These are phyloP conservation scores for Pyrocephalus nanus DNA, from an alignment of 2,797 vertebrate genomes.

Conservation along the genomic window DNA sequence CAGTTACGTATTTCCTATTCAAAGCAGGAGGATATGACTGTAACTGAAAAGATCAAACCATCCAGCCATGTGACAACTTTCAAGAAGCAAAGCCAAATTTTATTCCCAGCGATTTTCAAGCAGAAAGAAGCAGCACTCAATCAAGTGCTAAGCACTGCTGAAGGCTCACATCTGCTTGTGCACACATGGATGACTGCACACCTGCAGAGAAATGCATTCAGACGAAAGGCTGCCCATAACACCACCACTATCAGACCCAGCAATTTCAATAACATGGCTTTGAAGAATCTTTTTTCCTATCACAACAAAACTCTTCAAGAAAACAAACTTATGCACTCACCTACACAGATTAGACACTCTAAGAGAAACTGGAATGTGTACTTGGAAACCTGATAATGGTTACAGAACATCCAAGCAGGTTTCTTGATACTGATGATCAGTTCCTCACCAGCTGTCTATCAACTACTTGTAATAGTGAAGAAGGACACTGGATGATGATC, in stretches of 20 bases:
- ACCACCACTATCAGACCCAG: neutral
- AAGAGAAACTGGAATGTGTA: neutral
- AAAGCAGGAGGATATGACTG: neutral
- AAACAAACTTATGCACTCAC: neutral
- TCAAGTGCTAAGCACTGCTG: neutral
- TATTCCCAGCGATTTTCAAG: neutral
- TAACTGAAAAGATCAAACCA: neutral
- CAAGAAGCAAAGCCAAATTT: neutral
- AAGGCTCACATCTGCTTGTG: neutral
- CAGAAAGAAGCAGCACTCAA: neutral
- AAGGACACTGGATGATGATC: neutral
- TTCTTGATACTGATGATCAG: neutral
- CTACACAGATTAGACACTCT: neutral
- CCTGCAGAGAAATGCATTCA: neutral
- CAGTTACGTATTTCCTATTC: neutral
- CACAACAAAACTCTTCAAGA: neutral
- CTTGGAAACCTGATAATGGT: neutral
- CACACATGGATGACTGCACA: fast-evolving
- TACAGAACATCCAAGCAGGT: neutral
- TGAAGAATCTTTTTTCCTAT: neutral
- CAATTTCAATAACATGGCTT: neutral
- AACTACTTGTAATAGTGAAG: neutral
- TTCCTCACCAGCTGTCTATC: neutral
- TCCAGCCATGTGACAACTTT: neutral
- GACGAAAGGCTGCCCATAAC: neutral